Conservation (phyloP, 2,113 vertebrate genomes). For the Motacilla tschutschensis region DNA sequence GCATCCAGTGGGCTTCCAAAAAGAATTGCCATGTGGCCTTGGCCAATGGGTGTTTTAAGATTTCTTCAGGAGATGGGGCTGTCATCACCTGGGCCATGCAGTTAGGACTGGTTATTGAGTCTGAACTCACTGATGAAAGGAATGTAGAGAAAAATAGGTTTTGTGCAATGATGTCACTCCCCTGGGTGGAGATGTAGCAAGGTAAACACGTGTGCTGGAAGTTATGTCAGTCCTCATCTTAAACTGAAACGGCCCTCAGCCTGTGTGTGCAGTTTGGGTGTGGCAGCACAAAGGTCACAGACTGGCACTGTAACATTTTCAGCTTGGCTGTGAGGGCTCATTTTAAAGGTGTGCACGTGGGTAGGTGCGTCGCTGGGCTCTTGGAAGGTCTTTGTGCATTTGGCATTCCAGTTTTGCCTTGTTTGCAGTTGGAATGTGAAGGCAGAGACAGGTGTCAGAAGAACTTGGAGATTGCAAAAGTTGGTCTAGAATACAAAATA, state of each 20-base stretch:
- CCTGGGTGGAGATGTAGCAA: not conserved
- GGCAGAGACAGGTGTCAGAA: not conserved
- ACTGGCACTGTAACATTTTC: not conserved
- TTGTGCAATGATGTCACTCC: not conserved
- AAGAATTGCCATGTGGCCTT: not conserved
- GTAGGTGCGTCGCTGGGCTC: not conserved
- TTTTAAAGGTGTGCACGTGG: accelerated
- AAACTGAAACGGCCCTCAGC: not conserved
- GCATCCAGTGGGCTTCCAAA: not conserved
- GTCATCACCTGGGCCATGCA: not conserved
- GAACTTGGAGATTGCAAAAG: not conserved
- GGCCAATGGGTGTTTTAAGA: not conserved
- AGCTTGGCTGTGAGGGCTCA: not conserved
- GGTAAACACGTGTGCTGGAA: not conserved
- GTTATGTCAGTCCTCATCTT: not conserved
- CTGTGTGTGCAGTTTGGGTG: not conserved
- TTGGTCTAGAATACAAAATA: not conserved
- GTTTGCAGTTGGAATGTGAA: not conserved
- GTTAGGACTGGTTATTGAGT: not conserved
- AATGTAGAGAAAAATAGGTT: not conserved
- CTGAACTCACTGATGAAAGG: not conserved
- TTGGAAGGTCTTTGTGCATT: not conserved
- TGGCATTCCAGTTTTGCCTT: not conserved
- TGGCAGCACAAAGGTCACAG: not conserved
- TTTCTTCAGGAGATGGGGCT: not conserved